phyloP scores from a whole-genome alignment of 2,113 vertebrate genomes.

The Colaptes auratus region DNA sequence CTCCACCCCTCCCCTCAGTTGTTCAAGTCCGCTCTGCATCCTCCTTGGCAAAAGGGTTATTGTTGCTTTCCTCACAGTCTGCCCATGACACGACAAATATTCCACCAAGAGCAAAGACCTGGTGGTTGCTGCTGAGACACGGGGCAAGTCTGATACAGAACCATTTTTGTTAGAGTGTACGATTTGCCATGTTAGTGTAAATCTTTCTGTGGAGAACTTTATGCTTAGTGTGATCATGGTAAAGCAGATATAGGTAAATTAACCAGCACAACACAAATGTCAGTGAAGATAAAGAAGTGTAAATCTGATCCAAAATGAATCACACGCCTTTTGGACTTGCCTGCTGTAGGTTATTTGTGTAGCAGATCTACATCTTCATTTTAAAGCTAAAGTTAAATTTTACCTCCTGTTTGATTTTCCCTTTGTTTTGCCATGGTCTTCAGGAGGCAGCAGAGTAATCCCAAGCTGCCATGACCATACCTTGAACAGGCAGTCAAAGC shows the following conservation, averaged over 20 bases:
- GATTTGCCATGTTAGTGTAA: not conserved
- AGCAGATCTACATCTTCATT: slow-evolving; percentile 62
- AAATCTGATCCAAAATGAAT: slow-evolving; percentile 46
- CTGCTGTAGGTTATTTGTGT: slow-evolving; percentile 13
- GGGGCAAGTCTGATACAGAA: not conserved
- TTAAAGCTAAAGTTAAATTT: slow-evolving; percentile 50
- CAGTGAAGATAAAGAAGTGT: slow-evolving; percentile 37
- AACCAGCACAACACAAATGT: slow-evolving; percentile 14
- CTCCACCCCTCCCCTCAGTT: not conserved
- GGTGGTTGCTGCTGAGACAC: not conserved
- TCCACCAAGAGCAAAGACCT: not conserved
- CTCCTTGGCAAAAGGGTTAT: not conserved
- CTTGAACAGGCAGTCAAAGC: not conserved
- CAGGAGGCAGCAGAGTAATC: fast-evolving
- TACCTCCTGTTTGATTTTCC: not conserved
- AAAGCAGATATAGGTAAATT: slow-evolving; percentile 30
- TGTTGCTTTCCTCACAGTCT: not conserved
- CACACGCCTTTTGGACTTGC: slow-evolving; percentile 2
- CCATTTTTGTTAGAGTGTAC: not conserved
- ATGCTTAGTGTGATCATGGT: not conserved
- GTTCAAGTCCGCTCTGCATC: not conserved
- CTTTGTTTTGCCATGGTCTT: not conserved
- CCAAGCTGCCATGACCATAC: fast-evolving
- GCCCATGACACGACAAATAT: not conserved
- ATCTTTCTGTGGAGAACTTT: slow-evolving; percentile 18